Conservation (phyloP, 1,140 invertebrate species). For the Trachymyrmex cornetzi region DNA sequence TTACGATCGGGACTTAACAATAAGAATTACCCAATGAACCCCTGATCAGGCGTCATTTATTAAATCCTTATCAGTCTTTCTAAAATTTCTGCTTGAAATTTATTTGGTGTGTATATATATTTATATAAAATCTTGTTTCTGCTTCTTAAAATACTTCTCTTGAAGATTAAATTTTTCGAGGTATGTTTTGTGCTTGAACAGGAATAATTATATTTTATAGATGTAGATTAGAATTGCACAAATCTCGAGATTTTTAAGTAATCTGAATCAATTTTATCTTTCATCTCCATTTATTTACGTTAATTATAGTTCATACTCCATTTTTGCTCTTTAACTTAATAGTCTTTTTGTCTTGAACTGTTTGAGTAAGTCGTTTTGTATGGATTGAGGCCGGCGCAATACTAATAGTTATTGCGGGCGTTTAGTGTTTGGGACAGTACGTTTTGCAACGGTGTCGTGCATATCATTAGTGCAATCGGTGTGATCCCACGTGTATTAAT, state of each 20-base stretch:
- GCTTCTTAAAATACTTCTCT: not conserved
- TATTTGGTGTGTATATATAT: not conserved
- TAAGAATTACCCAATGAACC: too few species aligned
- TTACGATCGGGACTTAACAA: too few species aligned
- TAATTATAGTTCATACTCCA: not conserved
- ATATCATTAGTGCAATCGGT: slow-evolving; percentile 60
- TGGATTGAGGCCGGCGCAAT: slow-evolving; percentile 40
- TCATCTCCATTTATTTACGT: not conserved
- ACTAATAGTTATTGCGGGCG: slow-evolving; percentile 37
- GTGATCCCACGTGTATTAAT: slow-evolving; percentile 73
- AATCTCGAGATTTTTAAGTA: not conserved
- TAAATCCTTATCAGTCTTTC: too few species aligned
- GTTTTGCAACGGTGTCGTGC: slow-evolving; percentile 56
- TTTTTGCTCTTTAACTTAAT: not conserved
- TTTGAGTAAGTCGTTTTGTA: slow-evolving; percentile 31
- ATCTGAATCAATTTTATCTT: not conserved
- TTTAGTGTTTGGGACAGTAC: slow-evolving; percentile 53
- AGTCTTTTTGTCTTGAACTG: not conserved
- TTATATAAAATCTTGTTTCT: not conserved
- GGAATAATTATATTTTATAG: not conserved
- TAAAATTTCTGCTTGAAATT: not conserved
- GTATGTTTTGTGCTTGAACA: not conserved
- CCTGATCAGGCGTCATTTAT: too few species aligned
- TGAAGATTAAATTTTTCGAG: not conserved
- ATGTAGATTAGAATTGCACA: not conserved